Evolutionary conservation across 2,113 vertebrate species (phyloP).

Genomic region (Erinaceus europaeus): DNA sequence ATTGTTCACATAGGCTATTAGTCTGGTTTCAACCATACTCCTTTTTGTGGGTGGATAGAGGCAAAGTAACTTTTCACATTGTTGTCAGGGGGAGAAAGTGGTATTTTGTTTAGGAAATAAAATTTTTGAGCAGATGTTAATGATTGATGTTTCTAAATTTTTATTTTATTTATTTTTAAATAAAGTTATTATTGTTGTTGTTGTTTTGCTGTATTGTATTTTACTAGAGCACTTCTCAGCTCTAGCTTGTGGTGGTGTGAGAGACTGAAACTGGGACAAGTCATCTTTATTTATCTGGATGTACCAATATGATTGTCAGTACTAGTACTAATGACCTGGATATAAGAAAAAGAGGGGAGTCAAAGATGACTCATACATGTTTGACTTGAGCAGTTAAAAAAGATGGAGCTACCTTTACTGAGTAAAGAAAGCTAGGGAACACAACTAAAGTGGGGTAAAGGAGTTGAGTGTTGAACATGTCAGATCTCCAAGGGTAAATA

Average conservation of each 20-base stretch:
- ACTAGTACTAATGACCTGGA: not conserved
- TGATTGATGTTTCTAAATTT: not conserved
- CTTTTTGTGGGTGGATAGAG: conserved; percentile 11
- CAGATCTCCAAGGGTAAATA: not conserved
- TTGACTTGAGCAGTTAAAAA: not conserved
- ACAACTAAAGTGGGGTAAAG: not conserved
- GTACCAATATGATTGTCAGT: too few species aligned
- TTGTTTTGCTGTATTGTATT: too few species aligned
- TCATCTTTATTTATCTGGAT: too few species aligned
- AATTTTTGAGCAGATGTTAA: not conserved
- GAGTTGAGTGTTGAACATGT: not conserved
- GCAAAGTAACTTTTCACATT: conserved; percentile 17
- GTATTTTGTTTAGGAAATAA: not conserved
- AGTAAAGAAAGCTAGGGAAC: not conserved
- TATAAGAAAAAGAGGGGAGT: not conserved
- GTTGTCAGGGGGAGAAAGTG: not conserved
- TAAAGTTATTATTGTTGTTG: too few species aligned
- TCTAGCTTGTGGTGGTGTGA: too few species aligned
- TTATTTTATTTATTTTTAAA: too few species aligned
- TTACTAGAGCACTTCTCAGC: too few species aligned
- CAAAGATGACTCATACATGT: not conserved
- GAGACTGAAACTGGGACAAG: too few species aligned
- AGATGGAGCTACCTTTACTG: not conserved
- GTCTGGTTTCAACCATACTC: not conserved
- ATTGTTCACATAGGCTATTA: conserved; percentile 1